phyloP scores from a whole-genome alignment of 2,797 vertebrate species.

The Aphelocoma californica region DNA sequence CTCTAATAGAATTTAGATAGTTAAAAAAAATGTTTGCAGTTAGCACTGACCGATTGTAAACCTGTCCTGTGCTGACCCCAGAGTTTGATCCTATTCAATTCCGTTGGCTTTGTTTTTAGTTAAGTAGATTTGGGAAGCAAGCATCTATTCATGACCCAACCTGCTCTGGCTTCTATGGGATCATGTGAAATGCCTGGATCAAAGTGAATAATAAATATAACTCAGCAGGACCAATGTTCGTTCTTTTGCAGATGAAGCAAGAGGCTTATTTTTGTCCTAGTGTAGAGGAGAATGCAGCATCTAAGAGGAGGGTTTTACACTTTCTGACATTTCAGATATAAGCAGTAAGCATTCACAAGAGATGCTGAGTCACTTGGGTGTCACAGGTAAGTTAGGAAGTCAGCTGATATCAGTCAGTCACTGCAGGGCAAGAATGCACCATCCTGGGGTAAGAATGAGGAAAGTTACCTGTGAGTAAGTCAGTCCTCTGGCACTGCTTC shows the following conservation, averaged over 20 bases:
- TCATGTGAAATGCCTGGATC: conserved; percentile 57
- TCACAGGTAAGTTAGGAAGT: neutral
- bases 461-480: neutral
- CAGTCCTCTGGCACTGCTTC: neutral
- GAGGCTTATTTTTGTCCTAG: neutral
- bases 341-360: neutral
- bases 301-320: neutral
- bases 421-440: neutral
- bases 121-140: conserved; percentile 68
- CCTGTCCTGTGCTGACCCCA: conserved; percentile 24
- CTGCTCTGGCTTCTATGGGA: conserved; percentile 52
- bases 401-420: neutral
- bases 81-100: conserved; percentile 59
- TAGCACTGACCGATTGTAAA: conserved; percentile 25
- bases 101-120: conserved; percentile 51
- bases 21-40: conserved; percentile 29
- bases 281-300: neutral
- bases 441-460: neutral
- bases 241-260: conserved; percentile 26
- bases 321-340: neutral
- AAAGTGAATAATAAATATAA: conserved; percentile 51
- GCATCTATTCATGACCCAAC: conserved; percentile 55
- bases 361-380: neutral
- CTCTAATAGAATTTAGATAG: neutral
- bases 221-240: neutral